Percentiles rank a stretch among this genome's conserved stretches.
Evolutionary conservation across 2,113 vertebrate species (phyloP).

Genomic region (Psammodynastes pulverulentus): DNA sequence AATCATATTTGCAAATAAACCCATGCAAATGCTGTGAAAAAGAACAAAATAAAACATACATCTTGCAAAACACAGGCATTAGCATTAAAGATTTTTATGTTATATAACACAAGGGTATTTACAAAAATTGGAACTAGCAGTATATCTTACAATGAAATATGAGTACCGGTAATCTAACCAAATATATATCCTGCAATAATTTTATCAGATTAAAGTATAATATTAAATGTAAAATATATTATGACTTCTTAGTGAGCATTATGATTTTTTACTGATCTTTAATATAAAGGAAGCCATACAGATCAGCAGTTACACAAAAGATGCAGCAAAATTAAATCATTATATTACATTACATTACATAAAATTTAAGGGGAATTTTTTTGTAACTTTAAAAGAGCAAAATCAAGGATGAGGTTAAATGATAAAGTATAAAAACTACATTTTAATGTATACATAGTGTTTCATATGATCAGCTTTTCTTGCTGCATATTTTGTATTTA

Average conservation of each 20-base stretch:
- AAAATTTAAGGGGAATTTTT: not conserved
- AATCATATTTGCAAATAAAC: not conserved
- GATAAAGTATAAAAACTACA: not conserved
- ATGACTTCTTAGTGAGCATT: not conserved
- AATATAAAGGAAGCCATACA: not conserved
- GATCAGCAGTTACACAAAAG: not conserved
- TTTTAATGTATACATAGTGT: not conserved
- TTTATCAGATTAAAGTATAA: not conserved
- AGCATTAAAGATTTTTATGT: not conserved
- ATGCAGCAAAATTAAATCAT: not conserved
- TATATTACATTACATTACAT: not conserved
- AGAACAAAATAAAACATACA: not conserved
- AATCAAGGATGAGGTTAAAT: not conserved
- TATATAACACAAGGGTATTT: not conserved
- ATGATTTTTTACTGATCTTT: not conserved
- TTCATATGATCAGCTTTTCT: not conserved
- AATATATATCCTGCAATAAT: not conserved
- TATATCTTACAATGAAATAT: not conserved
- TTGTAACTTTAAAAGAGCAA: not conserved
- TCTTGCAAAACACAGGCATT: not conserved
- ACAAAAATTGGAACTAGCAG: not conserved
- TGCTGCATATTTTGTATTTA: too few species aligned
- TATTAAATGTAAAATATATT: not conserved
- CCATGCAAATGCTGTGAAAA: not conserved
- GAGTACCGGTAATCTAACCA: not conserved